Conservation (phyloP, 2,888 invertebrate species). For the Arctia plantaginis region DNA sequence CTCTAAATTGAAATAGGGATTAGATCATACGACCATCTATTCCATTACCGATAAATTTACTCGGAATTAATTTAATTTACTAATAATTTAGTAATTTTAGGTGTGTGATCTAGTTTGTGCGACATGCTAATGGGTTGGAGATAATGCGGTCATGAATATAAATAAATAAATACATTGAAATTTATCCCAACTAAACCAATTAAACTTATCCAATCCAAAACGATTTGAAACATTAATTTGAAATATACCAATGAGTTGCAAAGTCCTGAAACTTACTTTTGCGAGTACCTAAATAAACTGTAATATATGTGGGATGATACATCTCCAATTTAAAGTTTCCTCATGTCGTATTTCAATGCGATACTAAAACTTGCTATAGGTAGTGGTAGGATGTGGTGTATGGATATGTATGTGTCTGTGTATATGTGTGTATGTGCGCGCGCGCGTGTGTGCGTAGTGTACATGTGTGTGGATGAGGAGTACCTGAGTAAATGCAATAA, state of each 20-base stretch:
- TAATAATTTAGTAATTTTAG: too few relatives aligned
- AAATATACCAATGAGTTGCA: slow-evolving; percentile 4
- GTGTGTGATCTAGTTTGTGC: too few relatives aligned
- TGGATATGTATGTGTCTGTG: background rate
- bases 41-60: too few relatives aligned
- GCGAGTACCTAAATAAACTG: slow-evolving; percentile 18
- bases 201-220: slow-evolving; percentile 38
- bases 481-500: too few relatives aligned
- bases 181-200: slow-evolving; percentile 17
- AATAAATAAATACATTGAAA: background rate
- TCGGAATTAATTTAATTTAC: too few relatives aligned
- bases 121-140: too few relatives aligned
- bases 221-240: slow-evolving; percentile 16
- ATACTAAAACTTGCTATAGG: slow-evolving; percentile 17
- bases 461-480: too few relatives aligned
- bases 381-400: slow-evolving; percentile 18
- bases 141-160: background rate
- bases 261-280: slow-evolving; percentile 32
- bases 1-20: too few relatives aligned
- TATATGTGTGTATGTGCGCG: background rate
- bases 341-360: slow-evolving; percentile 15
- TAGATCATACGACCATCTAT: too few relatives aligned
- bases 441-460: too few relatives aligned
- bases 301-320: slow-evolving; percentile 23
- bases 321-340: slow-evolving; percentile 39